Conservation (phyloP, 2,888 invertebrate genomes). For the Ferdinandea cuprea region DNA sequence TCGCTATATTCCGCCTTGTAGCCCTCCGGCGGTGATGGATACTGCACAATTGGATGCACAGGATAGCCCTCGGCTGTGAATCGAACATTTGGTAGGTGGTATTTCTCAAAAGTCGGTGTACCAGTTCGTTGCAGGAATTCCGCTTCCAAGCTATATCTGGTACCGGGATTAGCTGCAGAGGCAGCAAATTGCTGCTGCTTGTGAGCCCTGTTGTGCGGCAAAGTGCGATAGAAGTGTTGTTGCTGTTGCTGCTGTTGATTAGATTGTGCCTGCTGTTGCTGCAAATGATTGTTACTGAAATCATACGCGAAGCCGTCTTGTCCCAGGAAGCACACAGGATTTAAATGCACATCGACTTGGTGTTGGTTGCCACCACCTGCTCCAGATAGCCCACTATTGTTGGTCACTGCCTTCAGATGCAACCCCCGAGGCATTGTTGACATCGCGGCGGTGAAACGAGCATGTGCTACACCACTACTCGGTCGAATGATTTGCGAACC, state of each 20-base stretch:
- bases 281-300: slow-evolving; percentile 82
- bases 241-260: slow-evolving; percentile 78
- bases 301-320: slow-evolving; percentile 89
- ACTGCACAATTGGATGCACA: slow-evolving; percentile 83
- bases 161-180: slow-evolving; percentile 84
- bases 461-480: slow-evolving; percentile 76
- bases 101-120: slow-evolving; percentile 84
- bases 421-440: slow-evolving; percentile 84
- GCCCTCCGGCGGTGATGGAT: slow-evolving; percentile 88
- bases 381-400: slow-evolving; percentile 57
- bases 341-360: slow-evolving; percentile 89
- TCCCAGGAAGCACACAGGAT: slow-evolving; percentile 90
- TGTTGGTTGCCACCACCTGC: slow-evolving; percentile 83
- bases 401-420: slow-evolving; percentile 83
- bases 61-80: slow-evolving; percentile 93
- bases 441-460: slow-evolving; percentile 83
- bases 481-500: slow-evolving; percentile 83
- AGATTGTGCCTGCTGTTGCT: slow-evolving; percentile 77
- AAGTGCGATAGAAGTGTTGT: slow-evolving; percentile 88
- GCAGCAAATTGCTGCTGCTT: slow-evolving; percentile 79
- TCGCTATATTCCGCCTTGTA: slow-evolving; percentile 84
- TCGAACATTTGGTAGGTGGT: slow-evolving; percentile 85
- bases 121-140: slow-evolving; percentile 85
- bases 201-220: slow-evolving; percentile 88
- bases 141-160: slow-evolving; percentile 86